Evolutionary conservation across 2,113 vertebrate genomes (phyloP), one percentile per base, ranked within the genome.

Genomic region (Struthidea cinerea): DNA sequence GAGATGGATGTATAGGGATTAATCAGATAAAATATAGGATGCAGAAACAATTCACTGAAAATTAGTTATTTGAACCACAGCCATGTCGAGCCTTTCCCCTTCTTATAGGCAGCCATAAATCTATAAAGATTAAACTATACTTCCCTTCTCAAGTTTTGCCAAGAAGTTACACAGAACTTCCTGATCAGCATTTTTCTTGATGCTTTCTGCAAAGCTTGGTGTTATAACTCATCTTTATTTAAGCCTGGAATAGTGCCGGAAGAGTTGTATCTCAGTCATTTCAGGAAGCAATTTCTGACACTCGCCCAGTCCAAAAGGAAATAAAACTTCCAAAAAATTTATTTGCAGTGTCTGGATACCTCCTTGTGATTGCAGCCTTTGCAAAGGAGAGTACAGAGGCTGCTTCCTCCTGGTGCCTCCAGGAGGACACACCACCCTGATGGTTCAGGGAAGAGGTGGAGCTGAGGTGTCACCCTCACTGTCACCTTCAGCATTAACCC

Each of bases 181-280:
- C 81, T 35, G 49, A 73, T 96, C 91, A 97, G 94, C 95, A 53
- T 79, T 96, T 94, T 92, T 81, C 74, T 77, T 14, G 1, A 59
- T 60, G 69, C 53, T 83, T 89, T 95, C 84, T 7, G 0, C 93
- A 87, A 84, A 73, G 37, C 73, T 67, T 52, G 39, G 28, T 57
- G 39, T 88, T 90, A 60, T 75, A 94, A 93, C 39, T 94, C 83
- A 84, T 94, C 39, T 92, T 86, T 93, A 88, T 86, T 95, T 84
- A 86, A 74, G 76, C 32, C 73, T 81, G 93, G 64, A 42, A 39
- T 16, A 44, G 33, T 7, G 71, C 80, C 91, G 84, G 70, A 52
- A 85, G 59, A 63, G 27, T 39, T 59, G 83, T 10, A 47, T 30
- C 59, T 93, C 5, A 2, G 79, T 53, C 79, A 52, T 69, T 67